Percentiles rank a stretch among this genome's conserved stretches.
Evolutionary conservation across 1,140 invertebrate genomes (phyloP).

Genomic region (Lamellibrachia luymesi): DNA sequence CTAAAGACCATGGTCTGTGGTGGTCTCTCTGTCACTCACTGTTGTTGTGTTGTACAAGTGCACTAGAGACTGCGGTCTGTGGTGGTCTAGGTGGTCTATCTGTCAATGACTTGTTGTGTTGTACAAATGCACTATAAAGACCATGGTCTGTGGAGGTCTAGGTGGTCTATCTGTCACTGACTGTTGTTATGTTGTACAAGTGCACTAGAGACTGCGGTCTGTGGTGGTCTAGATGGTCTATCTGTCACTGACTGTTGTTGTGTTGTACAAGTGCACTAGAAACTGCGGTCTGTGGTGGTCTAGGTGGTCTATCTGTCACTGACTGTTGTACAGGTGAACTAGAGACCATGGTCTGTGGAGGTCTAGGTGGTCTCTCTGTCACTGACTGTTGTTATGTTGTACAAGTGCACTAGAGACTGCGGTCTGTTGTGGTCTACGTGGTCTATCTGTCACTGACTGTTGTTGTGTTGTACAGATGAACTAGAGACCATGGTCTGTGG

Average conservation of each 20-base stretch:
- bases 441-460: neutral
- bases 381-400: no score
- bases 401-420: no score
- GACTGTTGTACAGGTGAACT: no score
- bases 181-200: no score
- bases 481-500: slow-evolving; percentile 75
- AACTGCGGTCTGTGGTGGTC: slow-evolving; percentile 80
- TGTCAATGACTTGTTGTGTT: neutral
- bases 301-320: slow-evolving; percentile 77
- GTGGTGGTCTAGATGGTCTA: neutral
- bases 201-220: no score
- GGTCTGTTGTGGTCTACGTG: no score
- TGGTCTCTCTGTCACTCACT: neutral
- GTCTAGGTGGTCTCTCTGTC: slow-evolving; percentile 74
- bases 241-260: neutral
- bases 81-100: slow-evolving; percentile 85
- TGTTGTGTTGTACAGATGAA: slow-evolving; percentile 34
- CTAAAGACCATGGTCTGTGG: no score
- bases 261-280: slow-evolving; percentile 45
- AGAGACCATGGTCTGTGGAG: no score
- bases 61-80: slow-evolving; percentile 69
- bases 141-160: slow-evolving; percentile 79
- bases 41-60: slow-evolving; percentile 34
- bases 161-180: slow-evolving; percentile 70
- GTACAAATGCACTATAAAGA: slow-evolving; percentile 54